These are phyloP conservation scores for Lithophane ornitopus DNA, from an alignment of 2,888 invertebrate genomes.

Conservation along the genomic window DNA sequence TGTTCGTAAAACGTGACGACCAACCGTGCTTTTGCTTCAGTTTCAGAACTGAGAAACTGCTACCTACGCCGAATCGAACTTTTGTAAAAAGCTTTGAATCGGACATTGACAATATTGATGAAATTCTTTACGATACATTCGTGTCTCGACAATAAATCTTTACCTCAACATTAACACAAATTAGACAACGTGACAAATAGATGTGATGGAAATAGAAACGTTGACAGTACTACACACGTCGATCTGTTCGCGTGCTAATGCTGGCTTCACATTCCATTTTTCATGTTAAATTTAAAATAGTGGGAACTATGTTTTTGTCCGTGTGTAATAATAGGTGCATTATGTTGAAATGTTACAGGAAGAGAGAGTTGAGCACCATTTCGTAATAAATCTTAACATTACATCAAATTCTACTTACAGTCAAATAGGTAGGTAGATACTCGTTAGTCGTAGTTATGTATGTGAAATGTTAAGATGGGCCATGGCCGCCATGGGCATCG, in stretches of 20 bases:
- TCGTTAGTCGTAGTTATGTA: constrained; percentile 3
- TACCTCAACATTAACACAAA: constrained; percentile 86
- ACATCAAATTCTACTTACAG: constrained; percentile 32
- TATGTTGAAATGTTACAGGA: constrained; percentile 64
- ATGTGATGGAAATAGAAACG: constrained; percentile 84
- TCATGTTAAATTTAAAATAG: constrained; percentile 88
- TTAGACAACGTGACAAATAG: constrained; percentile 89
- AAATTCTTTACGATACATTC: constrained; percentile 35
- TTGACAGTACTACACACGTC: constrained; percentile 87
- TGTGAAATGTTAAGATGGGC: constrained; percentile 23
- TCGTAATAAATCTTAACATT: constrained; percentile 26
- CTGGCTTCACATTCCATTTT: constrained; percentile 86
- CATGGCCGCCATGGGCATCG: constrained; percentile 27
- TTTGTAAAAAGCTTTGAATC: constrained; percentile 1
- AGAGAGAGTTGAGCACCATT: constrained; percentile 44
- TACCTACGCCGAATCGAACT: not conserved
- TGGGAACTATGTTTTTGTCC: constrained; percentile 65
- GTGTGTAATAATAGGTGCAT: constrained; percentile 66
- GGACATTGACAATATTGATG: constrained; percentile 36
- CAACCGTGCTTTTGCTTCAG: not conserved
- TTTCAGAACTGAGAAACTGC: not conserved
- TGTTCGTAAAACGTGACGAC: not conserved
- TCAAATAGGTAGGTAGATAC: constrained; percentile 1
- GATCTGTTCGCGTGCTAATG: constrained; percentile 81
- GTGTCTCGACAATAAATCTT: constrained; percentile 82